Evolutionary conservation across 2,113 vertebrate species (phyloP), one percentile per base, ranked within the genome.

Genomic region (Gadus macrocephalus): DNA sequence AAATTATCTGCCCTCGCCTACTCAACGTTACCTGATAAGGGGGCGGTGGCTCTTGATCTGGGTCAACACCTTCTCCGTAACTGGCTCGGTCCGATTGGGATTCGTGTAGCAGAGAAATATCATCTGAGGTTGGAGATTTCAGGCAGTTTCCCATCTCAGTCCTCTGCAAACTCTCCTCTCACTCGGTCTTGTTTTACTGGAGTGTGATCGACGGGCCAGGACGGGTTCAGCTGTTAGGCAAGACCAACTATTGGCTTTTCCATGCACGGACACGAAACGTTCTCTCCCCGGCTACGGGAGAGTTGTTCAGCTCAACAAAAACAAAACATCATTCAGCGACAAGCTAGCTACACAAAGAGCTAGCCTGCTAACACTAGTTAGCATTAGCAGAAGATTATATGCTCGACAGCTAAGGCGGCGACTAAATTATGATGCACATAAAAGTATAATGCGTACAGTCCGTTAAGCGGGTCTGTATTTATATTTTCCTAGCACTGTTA

Each of bases 21-120:
- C 42, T 49, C 42, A 16, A 58, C 8, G 55, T 85, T 79, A 98
- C 95, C 94, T 96, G 95, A 89, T 96, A 98, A 67, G 95, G 95
- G 67, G 95, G 95, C 85, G 95, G 95, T 12, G 95, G 95, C 89
- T 97, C 95, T 83, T 94, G 90, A 77, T 98, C 95, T 22, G 89
- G 92, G 76, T 97, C 95, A n/a, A 91, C 88, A 67, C 94, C 95
- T 59, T 96, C 95, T 27, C 92, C 94, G 78, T 94, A 95, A 85
- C 95, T 96, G 66, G 93, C 94, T 79, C 94, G 86, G 89, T 97
- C 95, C 28, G 95, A 95, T 91, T 96, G 94, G 60, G 96, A 95
- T 79, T 98, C 96, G 69, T 96, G 94, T 4, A 98, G 94, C 86
- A 97, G 89, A 68, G 95, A 96, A 73, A 97, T 96, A 88, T 98